phyloP scores from a whole-genome alignment of 2,113 vertebrate genomes.

The Salminus brasiliensis region DNA sequence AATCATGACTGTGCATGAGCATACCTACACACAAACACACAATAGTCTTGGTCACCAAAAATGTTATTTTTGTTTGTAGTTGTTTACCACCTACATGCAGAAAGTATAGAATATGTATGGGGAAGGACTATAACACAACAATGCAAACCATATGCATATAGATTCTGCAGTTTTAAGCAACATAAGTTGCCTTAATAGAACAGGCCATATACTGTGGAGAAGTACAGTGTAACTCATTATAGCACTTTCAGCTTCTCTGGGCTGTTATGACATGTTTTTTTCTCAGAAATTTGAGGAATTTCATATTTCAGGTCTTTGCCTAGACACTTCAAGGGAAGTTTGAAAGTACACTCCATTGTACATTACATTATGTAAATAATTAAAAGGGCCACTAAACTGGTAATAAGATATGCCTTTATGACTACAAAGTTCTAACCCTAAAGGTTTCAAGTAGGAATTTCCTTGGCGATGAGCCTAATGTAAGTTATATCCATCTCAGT shows the following conservation, averaged over 20 bases:
- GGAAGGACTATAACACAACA: background rate
- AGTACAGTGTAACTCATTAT: background rate
- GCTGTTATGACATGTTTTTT: background rate
- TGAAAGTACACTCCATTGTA: background rate
- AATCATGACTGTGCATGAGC: constrained; percentile 82
- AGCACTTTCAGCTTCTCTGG: no score
- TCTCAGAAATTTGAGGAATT: background rate
- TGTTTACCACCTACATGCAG: background rate
- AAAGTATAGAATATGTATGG: no score
- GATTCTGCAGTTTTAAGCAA: background rate
- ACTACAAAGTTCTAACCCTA: background rate
- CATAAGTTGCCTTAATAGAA: background rate
- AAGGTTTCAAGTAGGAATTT: background rate
- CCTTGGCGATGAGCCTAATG: background rate
- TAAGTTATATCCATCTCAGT: background rate
- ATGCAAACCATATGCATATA: background rate
- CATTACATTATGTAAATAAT: background rate
- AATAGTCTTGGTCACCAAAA: background rate
- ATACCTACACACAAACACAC: constrained; percentile 60
- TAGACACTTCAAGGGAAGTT: background rate
- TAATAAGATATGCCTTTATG: background rate
- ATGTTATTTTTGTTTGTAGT: background rate
- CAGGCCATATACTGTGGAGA: background rate
- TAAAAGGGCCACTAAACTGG: background rate
- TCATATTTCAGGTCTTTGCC: background rate